These are phyloP conservation scores for Aix galericulata DNA, from an alignment of 2,113 vertebrate species.

Conservation along the genomic window DNA sequence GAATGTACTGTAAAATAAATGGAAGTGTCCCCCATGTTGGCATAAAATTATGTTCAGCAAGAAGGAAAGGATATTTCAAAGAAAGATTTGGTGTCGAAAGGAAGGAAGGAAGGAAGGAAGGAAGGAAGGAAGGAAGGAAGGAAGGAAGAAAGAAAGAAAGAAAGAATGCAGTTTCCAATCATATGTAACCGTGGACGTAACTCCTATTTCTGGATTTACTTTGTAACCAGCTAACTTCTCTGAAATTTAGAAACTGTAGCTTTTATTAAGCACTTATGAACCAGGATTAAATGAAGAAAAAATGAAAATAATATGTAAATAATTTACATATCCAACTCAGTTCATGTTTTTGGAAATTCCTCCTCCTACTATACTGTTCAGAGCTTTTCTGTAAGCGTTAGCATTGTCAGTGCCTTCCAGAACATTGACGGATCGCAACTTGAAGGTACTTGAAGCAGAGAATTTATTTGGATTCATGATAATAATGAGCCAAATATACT, in stretches of 20 bases:
- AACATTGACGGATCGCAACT: not conserved
- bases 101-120: too few species aligned
- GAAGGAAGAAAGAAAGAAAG: not conserved
- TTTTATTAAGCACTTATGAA: not conserved
- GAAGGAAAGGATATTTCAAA: not conserved
- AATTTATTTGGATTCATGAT: not conserved
- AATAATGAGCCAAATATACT: not conserved
- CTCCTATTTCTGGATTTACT: not conserved
- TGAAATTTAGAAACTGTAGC: not conserved
- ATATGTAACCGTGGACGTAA: not conserved
- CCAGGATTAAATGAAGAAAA: not conserved
- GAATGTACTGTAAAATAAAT: not conserved
- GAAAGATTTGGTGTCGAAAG: too few species aligned
- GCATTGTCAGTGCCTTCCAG: not conserved
- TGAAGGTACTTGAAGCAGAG: not conserved
- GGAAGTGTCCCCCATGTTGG: not conserved
- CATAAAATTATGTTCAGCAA: not conserved
- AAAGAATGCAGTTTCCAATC: not conserved
- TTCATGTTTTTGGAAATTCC: not conserved
- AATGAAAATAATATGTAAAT: not conserved
- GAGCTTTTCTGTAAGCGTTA: not conserved
- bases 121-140: not conserved
- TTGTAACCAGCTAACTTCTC: not conserved
- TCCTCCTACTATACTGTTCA: not conserved
- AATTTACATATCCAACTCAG: not conserved